Evolutionary conservation across 2,113 vertebrate genomes (phyloP), one percentile per base, ranked within the genome.

Genomic region (Glareola pratincola): DNA sequence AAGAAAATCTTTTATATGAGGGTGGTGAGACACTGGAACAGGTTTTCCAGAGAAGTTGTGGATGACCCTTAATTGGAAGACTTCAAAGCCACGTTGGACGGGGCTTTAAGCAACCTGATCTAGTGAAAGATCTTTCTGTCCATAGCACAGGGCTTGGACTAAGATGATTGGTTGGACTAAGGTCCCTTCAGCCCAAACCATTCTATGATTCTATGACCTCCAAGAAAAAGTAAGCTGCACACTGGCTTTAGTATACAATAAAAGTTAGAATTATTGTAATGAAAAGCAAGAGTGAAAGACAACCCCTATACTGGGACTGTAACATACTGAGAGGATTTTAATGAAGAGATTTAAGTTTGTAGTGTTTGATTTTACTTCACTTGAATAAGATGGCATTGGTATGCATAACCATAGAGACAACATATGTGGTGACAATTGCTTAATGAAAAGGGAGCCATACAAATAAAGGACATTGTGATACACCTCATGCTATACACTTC

Each of bases 371-470:
- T 92, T 90, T 37, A 39, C 17, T 82, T 84, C 30, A 27, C 34
- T 89, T 51, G n/a, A 72, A 84, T 20, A 14, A 81, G 43, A 21
- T 48, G 9, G 2, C 23, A 60, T 54, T 51, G 12, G 26, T 47
- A 59, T 50, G 36, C 36, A 78, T 36, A 85, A 39, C 24, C 0
- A 2, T 9, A 84, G 45, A 48, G 17, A 59, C 9, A 91, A 73
- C 59, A 63, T 54, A 60, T 48, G 36, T 75, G 22, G 41, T 84
- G 37, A 74, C 36, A 87, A 82, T n/a, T 89, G 34, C 32, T 56
- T 72, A 74, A 81, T 85, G n/a, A 80, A 94, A 92, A 87, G 60
- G 39, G 22, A 93, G 19, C 9, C 27, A 56, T 34, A 66, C 41
- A 59, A 53, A 59, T 51, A 75, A 84, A 94, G 47, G 59, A 66